Evolutionary conservation across 2,888 invertebrate species (phyloP).

Genomic region (Drosophila meridionalis): DNA sequence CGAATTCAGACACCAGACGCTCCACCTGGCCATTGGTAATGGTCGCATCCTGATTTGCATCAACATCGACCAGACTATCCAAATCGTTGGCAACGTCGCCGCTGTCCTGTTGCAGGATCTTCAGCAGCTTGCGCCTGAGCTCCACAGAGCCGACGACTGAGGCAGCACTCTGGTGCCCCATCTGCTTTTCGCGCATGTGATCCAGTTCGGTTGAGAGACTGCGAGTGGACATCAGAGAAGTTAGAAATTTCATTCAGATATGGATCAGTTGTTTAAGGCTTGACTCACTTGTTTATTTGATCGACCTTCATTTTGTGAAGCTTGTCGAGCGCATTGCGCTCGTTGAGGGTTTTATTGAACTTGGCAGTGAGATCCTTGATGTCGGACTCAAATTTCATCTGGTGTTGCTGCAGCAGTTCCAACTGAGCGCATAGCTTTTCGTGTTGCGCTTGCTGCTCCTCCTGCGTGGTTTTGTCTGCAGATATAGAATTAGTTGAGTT

Average conservation of each 20-base stretch:
- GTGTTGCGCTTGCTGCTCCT: constrained; percentile 78
- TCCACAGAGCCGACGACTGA: constrained; percentile 69
- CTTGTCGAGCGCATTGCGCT: constrained; percentile 82
- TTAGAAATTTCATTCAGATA: not conserved
- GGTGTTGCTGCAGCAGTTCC: constrained; percentile 68
- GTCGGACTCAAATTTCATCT: constrained; percentile 74
- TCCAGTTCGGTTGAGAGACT: constrained; percentile 70
- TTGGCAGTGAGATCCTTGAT: constrained; percentile 77
- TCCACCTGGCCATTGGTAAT: constrained; percentile 82
- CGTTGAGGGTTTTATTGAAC: constrained; percentile 75
- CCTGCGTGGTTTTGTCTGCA: constrained; percentile 81
- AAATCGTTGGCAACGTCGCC: constrained; percentile 72
- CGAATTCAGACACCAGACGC: constrained; percentile 82
- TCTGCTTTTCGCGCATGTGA: constrained; percentile 73
- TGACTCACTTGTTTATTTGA: constrained; percentile 75
- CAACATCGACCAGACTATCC: constrained; percentile 83
- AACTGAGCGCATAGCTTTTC: constrained; percentile 77
- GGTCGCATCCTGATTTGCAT: constrained; percentile 65
- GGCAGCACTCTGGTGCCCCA: constrained; percentile 22
- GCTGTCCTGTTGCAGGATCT: constrained; percentile 81
- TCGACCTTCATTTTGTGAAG: constrained; percentile 83
- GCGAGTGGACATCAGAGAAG: too few relatives aligned
- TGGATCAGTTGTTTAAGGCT: not conserved
- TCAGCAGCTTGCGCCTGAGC: constrained; percentile 82
- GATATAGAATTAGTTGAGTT: not conserved